Conservation (phyloP, 2,797 vertebrate genomes). For the Brachyrhaphis roseni region DNA sequence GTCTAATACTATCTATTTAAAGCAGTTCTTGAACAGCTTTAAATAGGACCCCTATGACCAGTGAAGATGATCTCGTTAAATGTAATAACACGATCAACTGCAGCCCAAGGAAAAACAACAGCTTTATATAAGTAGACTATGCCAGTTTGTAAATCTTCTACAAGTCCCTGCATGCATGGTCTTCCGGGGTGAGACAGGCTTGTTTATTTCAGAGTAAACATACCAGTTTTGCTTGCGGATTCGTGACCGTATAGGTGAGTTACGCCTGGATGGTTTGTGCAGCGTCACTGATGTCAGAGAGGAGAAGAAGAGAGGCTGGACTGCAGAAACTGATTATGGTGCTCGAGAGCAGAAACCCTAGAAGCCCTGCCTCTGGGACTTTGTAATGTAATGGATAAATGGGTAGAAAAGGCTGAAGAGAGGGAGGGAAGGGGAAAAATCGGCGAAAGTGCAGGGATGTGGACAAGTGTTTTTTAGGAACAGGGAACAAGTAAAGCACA, state of each 20-base stretch:
- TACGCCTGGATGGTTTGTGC: not conserved
- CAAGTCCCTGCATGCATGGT: not conserved
- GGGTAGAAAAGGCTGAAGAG: constrained; percentile 27
- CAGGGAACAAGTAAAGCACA: constrained; percentile 3
- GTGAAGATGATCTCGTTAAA: not conserved
- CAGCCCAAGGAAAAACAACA: not conserved
- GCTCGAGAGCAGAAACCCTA: constrained; percentile 10
- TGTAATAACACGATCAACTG: not conserved
- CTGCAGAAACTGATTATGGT: constrained; percentile 18
- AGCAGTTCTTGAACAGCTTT: no score
- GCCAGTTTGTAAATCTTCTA: not conserved
- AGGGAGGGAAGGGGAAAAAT: constrained; percentile 1
- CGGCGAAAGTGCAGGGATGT: constrained; percentile 25
- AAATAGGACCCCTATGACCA: not conserved
- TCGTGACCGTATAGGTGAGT: not conserved
- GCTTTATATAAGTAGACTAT: not conserved
- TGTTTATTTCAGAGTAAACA: not conserved
- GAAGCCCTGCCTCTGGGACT: constrained; percentile 14
- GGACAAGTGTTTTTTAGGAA: constrained; percentile 19
- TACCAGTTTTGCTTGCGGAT: not conserved
- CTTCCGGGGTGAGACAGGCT: not conserved
- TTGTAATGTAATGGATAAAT: constrained; percentile 27
- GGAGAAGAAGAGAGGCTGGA: not conserved
- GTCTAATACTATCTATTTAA: not conserved
- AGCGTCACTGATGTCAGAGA: not conserved